Conservation (phyloP, 2,113 vertebrate genomes). For the Lutjanus erythropterus region DNA sequence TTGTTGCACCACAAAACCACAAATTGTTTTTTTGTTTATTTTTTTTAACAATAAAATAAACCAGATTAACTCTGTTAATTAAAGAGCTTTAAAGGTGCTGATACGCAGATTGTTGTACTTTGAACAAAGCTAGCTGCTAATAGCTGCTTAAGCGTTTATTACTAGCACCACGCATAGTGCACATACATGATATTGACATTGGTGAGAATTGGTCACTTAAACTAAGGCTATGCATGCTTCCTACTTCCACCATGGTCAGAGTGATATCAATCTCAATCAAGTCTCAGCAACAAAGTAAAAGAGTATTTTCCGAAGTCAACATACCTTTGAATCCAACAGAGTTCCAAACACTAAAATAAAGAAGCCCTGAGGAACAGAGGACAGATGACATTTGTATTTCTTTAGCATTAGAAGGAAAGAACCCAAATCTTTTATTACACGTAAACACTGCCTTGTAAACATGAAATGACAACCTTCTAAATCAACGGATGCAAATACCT, state of each 20-base stretch:
- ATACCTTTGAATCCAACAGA: conserved; percentile 77
- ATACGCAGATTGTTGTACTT: no score
- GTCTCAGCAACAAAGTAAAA: background rate
- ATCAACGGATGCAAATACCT: conserved; percentile 78
- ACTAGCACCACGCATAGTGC: no score
- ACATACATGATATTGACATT: no score
- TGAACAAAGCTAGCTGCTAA: no score
- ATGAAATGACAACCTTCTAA: background rate
- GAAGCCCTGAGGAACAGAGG: conserved; percentile 82
- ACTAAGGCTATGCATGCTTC: background rate
- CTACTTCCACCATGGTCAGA: background rate
- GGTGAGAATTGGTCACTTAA: no score
- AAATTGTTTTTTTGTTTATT: no score
- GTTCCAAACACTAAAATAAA: conserved; percentile 88
- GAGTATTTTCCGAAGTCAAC: background rate
- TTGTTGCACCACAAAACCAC: no score
- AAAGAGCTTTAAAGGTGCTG: no score
- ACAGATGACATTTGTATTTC: background rate
- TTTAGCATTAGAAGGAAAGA: background rate
- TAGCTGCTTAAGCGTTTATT: no score
- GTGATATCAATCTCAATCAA: background rate
- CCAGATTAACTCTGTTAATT: no score
- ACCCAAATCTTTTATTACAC: background rate
- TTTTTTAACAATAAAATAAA: no score
- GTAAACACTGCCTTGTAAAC: background rate